Evolutionary conservation across 1,140 invertebrate species (phyloP), one percentile per base, ranked within the genome.

Genomic region (Micrasema longulum): DNA sequence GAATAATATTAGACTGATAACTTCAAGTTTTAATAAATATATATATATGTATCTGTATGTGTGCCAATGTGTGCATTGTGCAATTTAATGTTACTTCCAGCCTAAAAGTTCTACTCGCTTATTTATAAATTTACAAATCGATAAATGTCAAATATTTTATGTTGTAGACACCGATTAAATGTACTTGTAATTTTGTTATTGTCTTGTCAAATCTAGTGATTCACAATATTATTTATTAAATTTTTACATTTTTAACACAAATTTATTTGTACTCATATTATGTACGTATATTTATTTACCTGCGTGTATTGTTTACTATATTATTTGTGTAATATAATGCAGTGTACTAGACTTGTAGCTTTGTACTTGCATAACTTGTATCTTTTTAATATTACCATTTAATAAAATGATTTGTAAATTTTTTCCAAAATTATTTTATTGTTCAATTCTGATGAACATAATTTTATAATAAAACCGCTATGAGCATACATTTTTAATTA

Each of bases 381-480:
- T 68, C 48, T 68, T 53, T 68, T 55, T 68, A 53, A 68, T 68
- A 68, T 68, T 68, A 68, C 48, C 26, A 62, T 70, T n/a, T 69
- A 69, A 41, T 57, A 38, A 52, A 36, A 70, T 48, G 9, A 70
- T 74, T 67, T 74, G 68, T 74, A 74, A 43, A 70, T 74, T 74
- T 74, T 70, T 73, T 60, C 16, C 67, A 60, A 74, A 62, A 64
- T 71, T 71, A 71, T 75, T 71, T 69, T 69, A 75, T 48, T 75
- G 73, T 74, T 74, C 73, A 68, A 62, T 43, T 60, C 65, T 69
- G 26, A 66, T 71, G 73, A 68, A 74, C 73, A 71, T 74, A 67
- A 74, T 74, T 74, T 62, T 66, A 52, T 71, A 74, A 71, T 71
- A 75, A 75, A 75, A 64, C 14, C 31, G 55, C 60, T 64, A 20